Evolutionary conservation across 2,888 invertebrate genomes (phyloP), one percentile per base, ranked within the genome.

Genomic region (Sisyra nigra): DNA sequence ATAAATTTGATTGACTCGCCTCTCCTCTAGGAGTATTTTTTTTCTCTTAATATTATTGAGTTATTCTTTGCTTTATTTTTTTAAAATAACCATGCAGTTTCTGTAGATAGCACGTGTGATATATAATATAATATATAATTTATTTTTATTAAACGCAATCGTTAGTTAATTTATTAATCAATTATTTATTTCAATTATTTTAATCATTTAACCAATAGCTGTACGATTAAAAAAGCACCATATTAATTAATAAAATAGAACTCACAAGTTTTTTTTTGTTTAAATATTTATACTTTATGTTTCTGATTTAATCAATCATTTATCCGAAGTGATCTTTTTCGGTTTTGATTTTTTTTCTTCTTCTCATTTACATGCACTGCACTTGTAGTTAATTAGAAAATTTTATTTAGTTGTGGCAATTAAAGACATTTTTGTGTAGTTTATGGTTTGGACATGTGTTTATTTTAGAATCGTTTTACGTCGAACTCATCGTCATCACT

Each of bases 31-130:
- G 41, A 41, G 32, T 41, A 24, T 24, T 24, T 24, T 24, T 24
- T 24, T 24, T 24, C 24, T 24, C 24, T 24, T 24, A 24, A 24
- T 24, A 24, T 24, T 24, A 24, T 24, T 24, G 24, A 24, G 24
- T 24, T 24, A 24, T 24, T 24, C 24, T 24, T 24, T 24, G 24
- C 24, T 24, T 24, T 24, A 5, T 24, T 24, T 24, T 24, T 24
- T n/a, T n/a, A n/a, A n/a, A 24, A 24, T 24, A 42, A 42, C 34
- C 42, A 38, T 43, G 43, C 43, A 38, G 38, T 43, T 41, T 43
- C 43, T 43, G 43, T 43, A 38, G 43, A 38, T 43, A 43, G 43
- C 38, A 43, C 43, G 43, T 43, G 43, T 43, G 43, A 31, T 35
- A 31, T 40, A 31, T 35, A 35, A 35, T 35, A 15, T 15, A 35